Percentiles rank a stretch among this genome's conserved stretches.
phyloP scores from a whole-genome alignment of 2,888 invertebrate species.

The Lepidochitona cinerea region DNA sequence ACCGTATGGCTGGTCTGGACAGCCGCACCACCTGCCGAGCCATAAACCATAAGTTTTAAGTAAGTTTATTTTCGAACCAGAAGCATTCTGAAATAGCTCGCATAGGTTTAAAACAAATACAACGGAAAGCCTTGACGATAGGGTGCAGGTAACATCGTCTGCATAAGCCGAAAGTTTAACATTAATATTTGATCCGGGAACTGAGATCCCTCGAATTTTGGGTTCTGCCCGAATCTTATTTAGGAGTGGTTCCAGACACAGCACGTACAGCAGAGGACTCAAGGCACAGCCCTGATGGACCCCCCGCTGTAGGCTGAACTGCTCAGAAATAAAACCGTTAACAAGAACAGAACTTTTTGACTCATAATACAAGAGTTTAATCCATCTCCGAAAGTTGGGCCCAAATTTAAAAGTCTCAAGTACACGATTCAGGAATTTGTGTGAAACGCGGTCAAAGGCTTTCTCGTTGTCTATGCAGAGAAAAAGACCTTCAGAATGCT shows the following conservation, averaged over 20 bases:
- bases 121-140: conserved; percentile 1
- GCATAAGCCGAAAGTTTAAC: conserved; percentile 18
- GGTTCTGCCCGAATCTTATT: neutral
- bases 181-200: conserved; percentile 8
- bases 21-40: conserved; percentile 30
- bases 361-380: conserved; percentile 32
- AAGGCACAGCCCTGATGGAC: neutral
- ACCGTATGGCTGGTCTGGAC: conserved; percentile 32
- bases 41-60: conserved; percentile 29
- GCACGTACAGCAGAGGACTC: neutral
- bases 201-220: conserved; percentile 18
- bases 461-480: conserved; percentile 41
- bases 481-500: conserved; percentile 29
- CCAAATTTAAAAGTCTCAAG: conserved; percentile 36
- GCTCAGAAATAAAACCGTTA: neutral
- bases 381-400: conserved; percentile 29
- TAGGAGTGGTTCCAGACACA: neutral
- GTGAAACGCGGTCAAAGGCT: conserved; percentile 40
- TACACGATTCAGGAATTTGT: conserved; percentile 33
- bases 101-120: conserved; percentile 5
- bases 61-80: conserved; percentile 29
- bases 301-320: neutral
- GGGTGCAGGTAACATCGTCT: conserved; percentile 14
- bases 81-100: conserved; percentile 13
- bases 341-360: neutral